phyloP scores from a whole-genome alignment of 1,140 invertebrate genomes.

The Musca vetustissima region DNA sequence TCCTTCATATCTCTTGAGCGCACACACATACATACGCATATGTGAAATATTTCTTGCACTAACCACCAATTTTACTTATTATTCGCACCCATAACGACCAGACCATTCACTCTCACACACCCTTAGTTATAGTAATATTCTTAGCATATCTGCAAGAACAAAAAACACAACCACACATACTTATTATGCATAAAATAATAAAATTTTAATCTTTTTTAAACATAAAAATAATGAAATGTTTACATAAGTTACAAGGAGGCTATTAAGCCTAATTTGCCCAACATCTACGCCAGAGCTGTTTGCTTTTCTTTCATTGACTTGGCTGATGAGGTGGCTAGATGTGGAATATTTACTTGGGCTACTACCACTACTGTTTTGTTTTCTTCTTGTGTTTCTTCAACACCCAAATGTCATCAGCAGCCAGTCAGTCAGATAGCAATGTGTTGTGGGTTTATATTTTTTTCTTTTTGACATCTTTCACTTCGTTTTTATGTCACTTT shows the following conservation, averaged over 20 bases:
- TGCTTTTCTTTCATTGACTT: background rate
- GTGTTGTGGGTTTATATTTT: too few relatives aligned
- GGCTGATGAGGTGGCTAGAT: background rate
- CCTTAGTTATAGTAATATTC: too few relatives aligned
- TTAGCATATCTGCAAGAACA: background rate
- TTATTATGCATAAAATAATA: slow-evolving; percentile 18
- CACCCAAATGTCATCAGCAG: too few relatives aligned
- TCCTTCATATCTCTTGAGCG: too few relatives aligned
- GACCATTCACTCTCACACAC: too few relatives aligned
- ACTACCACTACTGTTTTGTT: background rate
- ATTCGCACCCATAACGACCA: too few relatives aligned
- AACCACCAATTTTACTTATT: too few relatives aligned
- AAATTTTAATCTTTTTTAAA: slow-evolving; percentile 16
- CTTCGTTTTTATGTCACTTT: slow-evolving; percentile 40
- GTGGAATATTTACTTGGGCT: background rate
- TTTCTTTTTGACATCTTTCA: too few relatives aligned
- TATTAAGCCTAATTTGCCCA: slow-evolving; percentile 16
- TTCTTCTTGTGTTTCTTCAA: slow-evolving; percentile 22
- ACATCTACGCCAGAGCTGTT: background rate
- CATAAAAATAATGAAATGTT: slow-evolving; percentile 20
- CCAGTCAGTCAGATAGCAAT: too few relatives aligned
- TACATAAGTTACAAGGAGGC: slow-evolving; percentile 1
- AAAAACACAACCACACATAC: background rate
- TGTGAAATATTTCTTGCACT: too few relatives aligned
- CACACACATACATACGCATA: too few relatives aligned